These are phyloP conservation scores for Hydrolagus colliei DNA, from an alignment of 2,797 vertebrate species.

Conservation along the genomic window DNA sequence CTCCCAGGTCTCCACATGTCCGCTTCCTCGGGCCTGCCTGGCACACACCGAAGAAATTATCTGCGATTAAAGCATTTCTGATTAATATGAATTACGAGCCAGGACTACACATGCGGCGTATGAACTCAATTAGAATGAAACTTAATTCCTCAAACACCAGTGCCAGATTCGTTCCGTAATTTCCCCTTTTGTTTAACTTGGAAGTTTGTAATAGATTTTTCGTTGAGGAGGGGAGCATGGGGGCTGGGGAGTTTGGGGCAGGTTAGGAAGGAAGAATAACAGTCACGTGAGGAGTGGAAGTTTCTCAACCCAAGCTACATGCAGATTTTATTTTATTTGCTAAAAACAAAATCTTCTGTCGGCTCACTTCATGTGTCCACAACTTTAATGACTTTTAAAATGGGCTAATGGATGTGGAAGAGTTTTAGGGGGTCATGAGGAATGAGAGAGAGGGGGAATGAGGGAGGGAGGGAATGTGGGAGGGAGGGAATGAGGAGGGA, in stretches of 20 bases:
- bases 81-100: conserved; percentile 73
- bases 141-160: conserved; percentile 65
- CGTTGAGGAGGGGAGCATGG: conserved; percentile 32
- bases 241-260: no score
- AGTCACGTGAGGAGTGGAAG: conserved; percentile 54
- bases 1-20: conserved; percentile 39
- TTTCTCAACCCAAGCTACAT: conserved; percentile 43
- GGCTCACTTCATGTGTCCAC: conserved; percentile 41
- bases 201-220: conserved; percentile 62
- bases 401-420: conserved; percentile 51
- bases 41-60: conserved; percentile 65
- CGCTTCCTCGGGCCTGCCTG: conserved; percentile 38
- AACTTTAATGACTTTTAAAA: conserved; percentile 47
- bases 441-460: no score
- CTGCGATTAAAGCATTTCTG: conserved; percentile 73
- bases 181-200: conserved; percentile 72
- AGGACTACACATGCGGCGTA: conserved; percentile 71
- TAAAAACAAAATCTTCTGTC: conserved; percentile 35
- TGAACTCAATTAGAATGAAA: conserved; percentile 86
- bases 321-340: background rate
- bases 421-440: conserved; percentile 43
- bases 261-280: conserved; percentile 38
- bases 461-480: no score
- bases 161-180: conserved; percentile 64
- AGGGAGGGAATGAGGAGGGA: no score